Evolutionary conservation across 1,140 invertebrate genomes (phyloP), one percentile per base, ranked within the genome.

Genomic region (Heliconius hewitsoni): DNA sequence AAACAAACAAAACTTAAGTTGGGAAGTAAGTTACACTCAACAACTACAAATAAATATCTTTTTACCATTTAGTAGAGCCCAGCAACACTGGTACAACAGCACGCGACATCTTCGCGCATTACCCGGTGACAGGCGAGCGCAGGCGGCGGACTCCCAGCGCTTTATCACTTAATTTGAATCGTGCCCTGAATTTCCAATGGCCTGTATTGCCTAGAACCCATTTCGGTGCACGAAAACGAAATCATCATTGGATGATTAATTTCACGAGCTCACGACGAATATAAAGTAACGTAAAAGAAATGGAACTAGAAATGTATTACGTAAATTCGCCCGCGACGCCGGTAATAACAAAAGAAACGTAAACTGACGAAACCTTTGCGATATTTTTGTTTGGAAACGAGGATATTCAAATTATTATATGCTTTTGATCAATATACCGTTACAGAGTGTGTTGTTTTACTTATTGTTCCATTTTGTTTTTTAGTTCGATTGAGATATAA

Each of bases 131-230:
- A 89, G 87, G 79, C 83, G 87, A 84, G 84, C 81, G 78, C 85
- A 87, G 85, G 82, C 88, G 84, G 84, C 82, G 82, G 84, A 84
- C 85, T 85, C 81, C 81, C 82, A 89, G 84, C 89, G 87, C 87
- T 90, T 91, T 91, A 90, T 91, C 90, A 91, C 89, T 91, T 90
- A 91, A 91, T 91, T 91, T 90, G 90, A 91, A 91, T 90, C 90
- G 90, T 91, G 90, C 87, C 82, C 84, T 83, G 90, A 90, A 91
- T 91, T 87, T 85, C 82, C 83, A 89, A 86, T 82, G 78, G 79
- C 71, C 71, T 83, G 79, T 83, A 82, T 84, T 80, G 80, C 81
- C 79, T 83, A 79, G 81, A 87, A 87, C 80, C 85, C 82, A 84
- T 83, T 87, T 84, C 81, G 81, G 71, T 80, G 79, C 78, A 78